Conservation (phyloP, 2,888 invertebrate genomes). For the Diaprepes abbreviatus region DNA sequence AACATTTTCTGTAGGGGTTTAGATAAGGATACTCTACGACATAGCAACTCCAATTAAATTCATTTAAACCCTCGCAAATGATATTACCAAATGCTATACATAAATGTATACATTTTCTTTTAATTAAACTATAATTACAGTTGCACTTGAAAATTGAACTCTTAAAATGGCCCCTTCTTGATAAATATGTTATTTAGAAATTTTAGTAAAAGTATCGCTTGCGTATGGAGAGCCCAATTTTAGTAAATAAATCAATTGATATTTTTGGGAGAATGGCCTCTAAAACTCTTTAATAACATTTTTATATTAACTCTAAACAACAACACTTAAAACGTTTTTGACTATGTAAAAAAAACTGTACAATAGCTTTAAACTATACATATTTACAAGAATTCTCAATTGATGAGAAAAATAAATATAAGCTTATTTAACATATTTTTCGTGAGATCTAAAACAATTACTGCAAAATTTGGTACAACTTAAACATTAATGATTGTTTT, state of each 20-base stretch:
- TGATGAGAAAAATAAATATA: constrained; percentile 30
- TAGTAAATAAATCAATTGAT: constrained; percentile 19
- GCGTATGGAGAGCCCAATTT: constrained; percentile 2
- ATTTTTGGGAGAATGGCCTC: constrained; percentile 33
- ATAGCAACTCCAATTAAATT: no score
- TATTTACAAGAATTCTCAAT: constrained; percentile 30
- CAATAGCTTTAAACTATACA: constrained; percentile 48
- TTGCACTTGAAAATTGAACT: no score
- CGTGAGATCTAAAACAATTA: constrained; percentile 34
- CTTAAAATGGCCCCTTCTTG: constrained; percentile 6
- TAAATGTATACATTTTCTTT: no score
- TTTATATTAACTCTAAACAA: constrained; percentile 62
- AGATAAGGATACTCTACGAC: no score
- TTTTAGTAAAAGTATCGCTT: not conserved
- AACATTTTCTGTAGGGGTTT: no score
- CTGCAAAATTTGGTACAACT: constrained; percentile 5
- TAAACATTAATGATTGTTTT: not conserved
- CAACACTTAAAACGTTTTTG: constrained; percentile 59
- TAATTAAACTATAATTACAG: no score
- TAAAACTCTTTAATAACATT: constrained; percentile 60
- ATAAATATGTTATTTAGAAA: no score
- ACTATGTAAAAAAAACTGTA: constrained; percentile 63
- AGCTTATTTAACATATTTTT: constrained; percentile 22
- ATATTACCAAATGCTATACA: no score
- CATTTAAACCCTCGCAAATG: no score